A percentile compares a stretch with the other conserved stretches of the same genome.
Conservation (phyloP, 2,888 invertebrate genomes). For the Steinernema scapterisci region DNA sequence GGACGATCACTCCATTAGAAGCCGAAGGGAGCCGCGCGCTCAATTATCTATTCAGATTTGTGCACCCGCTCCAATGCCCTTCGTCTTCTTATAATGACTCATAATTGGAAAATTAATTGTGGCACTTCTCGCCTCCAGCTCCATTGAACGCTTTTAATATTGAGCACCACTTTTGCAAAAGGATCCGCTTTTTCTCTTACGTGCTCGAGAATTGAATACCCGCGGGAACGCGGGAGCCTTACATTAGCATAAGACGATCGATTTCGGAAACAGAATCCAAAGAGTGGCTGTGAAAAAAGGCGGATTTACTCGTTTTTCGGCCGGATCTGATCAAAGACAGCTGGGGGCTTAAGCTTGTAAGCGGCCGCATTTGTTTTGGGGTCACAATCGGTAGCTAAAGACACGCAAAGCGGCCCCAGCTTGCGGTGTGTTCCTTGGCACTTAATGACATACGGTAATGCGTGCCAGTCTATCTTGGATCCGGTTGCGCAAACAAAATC, state of each 20-base stretch:
- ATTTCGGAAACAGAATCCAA: not conserved
- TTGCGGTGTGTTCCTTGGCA: not conserved
- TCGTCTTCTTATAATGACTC: conserved; percentile 19
- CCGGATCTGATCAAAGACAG: conserved; percentile 18
- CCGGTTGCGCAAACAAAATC: conserved; percentile 3
- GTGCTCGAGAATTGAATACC: not conserved
- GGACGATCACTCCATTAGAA: not conserved
- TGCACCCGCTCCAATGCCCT: not conserved
- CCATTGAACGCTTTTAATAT: not conserved
- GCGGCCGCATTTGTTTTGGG: not conserved
- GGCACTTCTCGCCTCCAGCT: not conserved
- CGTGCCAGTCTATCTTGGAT: not conserved
- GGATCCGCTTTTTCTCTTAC: not conserved
- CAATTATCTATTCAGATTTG: conserved; percentile 15
- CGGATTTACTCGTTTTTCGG: not conserved
- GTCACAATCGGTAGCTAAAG: not conserved
- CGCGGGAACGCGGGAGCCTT: conserved; percentile 1
- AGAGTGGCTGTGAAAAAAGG: not conserved
- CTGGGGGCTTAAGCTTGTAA: not conserved
- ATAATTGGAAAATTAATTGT: conserved; percentile 16
- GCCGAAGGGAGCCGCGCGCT: conserved; percentile 10
- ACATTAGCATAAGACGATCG: conserved; percentile 1
- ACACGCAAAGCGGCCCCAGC: not conserved
- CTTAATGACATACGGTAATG: conserved; percentile 31
- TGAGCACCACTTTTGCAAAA: not conserved